A percentile compares a stretch with the other conserved stretches of the same genome.
Evolutionary conservation across 2,888 invertebrate species (phyloP).

Genomic region (Tinea semifulvella): DNA sequence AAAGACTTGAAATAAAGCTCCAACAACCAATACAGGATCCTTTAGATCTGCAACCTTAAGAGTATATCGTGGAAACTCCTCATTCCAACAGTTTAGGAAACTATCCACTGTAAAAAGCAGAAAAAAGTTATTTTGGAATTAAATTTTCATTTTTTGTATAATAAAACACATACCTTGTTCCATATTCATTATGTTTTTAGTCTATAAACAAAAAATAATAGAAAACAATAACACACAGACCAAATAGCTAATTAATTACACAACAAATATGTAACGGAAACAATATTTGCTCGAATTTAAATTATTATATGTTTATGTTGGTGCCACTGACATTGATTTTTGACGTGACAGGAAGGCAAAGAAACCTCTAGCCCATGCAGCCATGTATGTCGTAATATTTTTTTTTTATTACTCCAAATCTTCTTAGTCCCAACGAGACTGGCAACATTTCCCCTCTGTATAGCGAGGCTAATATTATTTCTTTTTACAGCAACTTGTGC

Average conservation of each 20-base stretch:
- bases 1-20: conserved; percentile 39
- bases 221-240: neutral
- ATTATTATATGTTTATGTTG: too few relatives aligned
- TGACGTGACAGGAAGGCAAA: too few relatives aligned
- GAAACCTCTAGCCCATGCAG: too few relatives aligned
- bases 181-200: neutral
- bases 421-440: too few relatives aligned
- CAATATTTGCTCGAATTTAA: too few relatives aligned
- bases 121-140: neutral
- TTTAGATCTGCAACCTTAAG: conserved; percentile 37
- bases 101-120: conserved; percentile 25
- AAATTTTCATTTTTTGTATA: neutral
- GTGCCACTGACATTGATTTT: too few relatives aligned
- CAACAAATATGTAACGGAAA: too few relatives aligned
- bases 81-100: conserved; percentile 43
- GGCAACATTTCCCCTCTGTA: too few relatives aligned
- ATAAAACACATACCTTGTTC: neutral
- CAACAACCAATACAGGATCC: conserved; percentile 42
- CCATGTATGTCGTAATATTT: too few relatives aligned
- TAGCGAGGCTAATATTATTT: too few relatives aligned
- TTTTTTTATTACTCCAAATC: too few relatives aligned
- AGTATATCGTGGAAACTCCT: conserved; percentile 33
- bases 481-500: too few relatives aligned
- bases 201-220: neutral
- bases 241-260: neutral